Percentiles rank a stretch among this genome's conserved stretches.
phyloP scores from a whole-genome alignment of 2,113 vertebrate species.

The Silurus glanis region DNA sequence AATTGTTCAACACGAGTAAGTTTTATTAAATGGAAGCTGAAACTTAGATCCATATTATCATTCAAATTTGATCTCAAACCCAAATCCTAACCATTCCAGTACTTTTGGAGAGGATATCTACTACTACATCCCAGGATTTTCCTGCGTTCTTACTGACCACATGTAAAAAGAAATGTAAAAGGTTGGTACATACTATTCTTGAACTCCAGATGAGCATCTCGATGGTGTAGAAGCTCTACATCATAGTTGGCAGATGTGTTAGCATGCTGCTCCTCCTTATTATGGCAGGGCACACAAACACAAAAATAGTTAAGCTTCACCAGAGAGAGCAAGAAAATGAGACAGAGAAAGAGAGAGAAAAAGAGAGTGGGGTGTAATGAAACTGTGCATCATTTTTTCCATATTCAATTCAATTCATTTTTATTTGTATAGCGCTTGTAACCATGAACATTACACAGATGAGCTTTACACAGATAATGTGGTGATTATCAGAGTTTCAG shows the following conservation, averaged over 20 bases:
- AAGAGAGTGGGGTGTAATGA: neutral
- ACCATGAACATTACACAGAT: no score
- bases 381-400: neutral
- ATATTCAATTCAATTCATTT: no score
- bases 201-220: slow-evolving; percentile 93
- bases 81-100: neutral
- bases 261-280: slow-evolving; percentile 97
- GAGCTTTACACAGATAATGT: no score
- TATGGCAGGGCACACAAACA: slow-evolving; percentile 56
- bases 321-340: neutral
- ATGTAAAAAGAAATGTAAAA: neutral
- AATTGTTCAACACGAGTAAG: no score
- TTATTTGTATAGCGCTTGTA: no score
- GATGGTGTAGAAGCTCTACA: slow-evolving; percentile 96
- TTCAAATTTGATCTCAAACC: neutral
- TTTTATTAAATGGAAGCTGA: no score
- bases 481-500: no score
- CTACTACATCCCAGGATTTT: neutral
- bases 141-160: neutral
- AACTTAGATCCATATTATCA: no score
- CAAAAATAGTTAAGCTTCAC: slow-evolving; percentile 38
- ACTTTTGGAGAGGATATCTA: neutral
- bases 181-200: slow-evolving; percentile 83
- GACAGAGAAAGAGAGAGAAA: neutral
- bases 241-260: slow-evolving; percentile 99